These are phyloP conservation scores for Drosophila helvetica DNA, from an alignment of 2,888 invertebrate species.

Conservation along the genomic window DNA sequence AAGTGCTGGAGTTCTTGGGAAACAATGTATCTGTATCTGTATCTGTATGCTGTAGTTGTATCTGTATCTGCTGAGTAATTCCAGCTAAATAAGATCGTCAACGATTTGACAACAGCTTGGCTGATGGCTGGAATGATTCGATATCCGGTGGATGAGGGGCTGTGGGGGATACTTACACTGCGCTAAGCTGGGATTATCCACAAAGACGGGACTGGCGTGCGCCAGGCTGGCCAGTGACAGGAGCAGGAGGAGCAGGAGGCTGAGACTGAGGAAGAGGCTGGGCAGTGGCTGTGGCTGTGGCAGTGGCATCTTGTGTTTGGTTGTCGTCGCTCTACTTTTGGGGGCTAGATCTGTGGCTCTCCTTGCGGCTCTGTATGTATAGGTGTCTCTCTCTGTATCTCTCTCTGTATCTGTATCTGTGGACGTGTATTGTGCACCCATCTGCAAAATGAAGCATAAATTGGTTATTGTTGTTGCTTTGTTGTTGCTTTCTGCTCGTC, in stretches of 20 bases:
- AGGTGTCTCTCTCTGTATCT: slow-evolving; percentile 29
- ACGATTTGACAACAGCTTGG: slow-evolving; percentile 18
- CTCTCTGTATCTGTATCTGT: slow-evolving; percentile 23
- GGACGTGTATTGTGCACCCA: slow-evolving; percentile 69
- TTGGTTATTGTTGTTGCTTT: background rate
- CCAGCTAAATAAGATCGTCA: slow-evolving; percentile 45
- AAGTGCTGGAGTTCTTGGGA: slow-evolving; percentile 73
- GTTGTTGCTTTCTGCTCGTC: background rate
- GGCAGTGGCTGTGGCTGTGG: slow-evolving; percentile 40
- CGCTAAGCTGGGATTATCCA: slow-evolving; percentile 84
- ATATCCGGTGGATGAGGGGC: slow-evolving; percentile 2
- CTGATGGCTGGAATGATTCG: slow-evolving; percentile 13
- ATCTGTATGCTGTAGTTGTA: slow-evolving; percentile 40
- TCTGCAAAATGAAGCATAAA: slow-evolving; percentile 62
- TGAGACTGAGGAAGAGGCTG: slow-evolving; percentile 27
- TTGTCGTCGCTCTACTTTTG: slow-evolving; percentile 46
- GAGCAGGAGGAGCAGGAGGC: slow-evolving; percentile 37
- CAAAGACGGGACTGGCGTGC: slow-evolving; percentile 82
- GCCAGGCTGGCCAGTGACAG: slow-evolving; percentile 61
- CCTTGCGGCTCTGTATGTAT: slow-evolving; percentile 27
- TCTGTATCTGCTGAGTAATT: slow-evolving; percentile 30
- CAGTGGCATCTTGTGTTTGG: slow-evolving; percentile 35
- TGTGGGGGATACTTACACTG: slow-evolving; percentile 82
- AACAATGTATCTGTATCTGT: slow-evolving; percentile 53
- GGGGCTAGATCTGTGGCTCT: slow-evolving; percentile 13